Base-by-base conservation (phyloP, 1,140 invertebrate genomes). In the Mercenaria mercenaria region DNA sequence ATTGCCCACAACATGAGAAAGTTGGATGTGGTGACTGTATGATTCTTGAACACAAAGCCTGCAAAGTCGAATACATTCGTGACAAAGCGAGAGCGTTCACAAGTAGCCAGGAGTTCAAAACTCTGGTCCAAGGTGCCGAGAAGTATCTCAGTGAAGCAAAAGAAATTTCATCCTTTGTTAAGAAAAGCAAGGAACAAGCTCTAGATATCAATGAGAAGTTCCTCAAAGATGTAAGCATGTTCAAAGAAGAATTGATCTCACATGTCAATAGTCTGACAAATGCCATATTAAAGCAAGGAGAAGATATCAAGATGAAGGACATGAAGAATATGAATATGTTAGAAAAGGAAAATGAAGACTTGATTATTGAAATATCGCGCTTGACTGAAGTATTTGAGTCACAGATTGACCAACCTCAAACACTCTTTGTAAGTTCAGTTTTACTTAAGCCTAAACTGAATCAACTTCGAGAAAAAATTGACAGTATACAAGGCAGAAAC, bases 21-120 rank as follows among this genome's bases (percentile, higher is more conserved):
- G 39, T 76, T 13, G 72, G 72, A 6, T 76, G 72, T 29, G 39
- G 72, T 26, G 72, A 76, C 23, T 76, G 72, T 34, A 76, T 76
- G 20, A 29, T 76, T 15, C 2, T 76, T 1, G 2, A 41, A 18
- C 34, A 76, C 39, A 76, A 50, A 29, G 11, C 72, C 37, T 41
- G 72, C n/a, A 47, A 76, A 15, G 43, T 76, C 1, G 39, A 76
- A n/a, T 76, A 76, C 23, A 76, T 76, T 26, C 72, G 13, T 43
- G 43, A 76, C 3, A 26, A 26, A 18, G 39, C 39, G 10, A 11
- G 41, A 10, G 15, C 2, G 4, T 41, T 43, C 15, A 76, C 11
- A 47, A 37, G 23, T 13, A 76, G 72, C 26, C 41, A 50, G 23
- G 72, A 76, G 39, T 39, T 39, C 39, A 47, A 43, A 10, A 10